A percentile compares a stretch with the other conserved stretches of the same genome.
These are phyloP conservation scores for Epistrophe grossulariae DNA, from an alignment of 2,888 invertebrate genomes.

Conservation along the genomic window DNA sequence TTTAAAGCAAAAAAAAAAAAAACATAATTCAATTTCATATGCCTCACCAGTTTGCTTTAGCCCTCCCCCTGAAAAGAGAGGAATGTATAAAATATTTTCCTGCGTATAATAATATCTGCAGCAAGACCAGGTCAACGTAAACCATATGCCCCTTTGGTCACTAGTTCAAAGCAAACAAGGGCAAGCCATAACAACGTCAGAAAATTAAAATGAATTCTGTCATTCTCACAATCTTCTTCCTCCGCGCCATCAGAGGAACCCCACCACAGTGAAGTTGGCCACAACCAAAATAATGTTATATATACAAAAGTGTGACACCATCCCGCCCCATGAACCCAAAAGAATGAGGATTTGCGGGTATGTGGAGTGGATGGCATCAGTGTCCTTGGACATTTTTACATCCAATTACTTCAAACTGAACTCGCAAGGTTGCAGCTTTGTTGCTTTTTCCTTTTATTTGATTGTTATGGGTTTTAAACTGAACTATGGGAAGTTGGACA, in stretches of 20 bases:
- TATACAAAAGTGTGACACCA: conserved; percentile 19
- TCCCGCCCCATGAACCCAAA: conserved; percentile 6
- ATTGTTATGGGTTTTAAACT: conserved; percentile 8
- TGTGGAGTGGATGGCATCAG: not conserved
- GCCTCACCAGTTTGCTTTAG: not conserved
- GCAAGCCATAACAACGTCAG: conserved; percentile 33
- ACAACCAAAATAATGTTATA: not conserved
- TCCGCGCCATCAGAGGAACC: not conserved
- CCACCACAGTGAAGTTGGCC: not conserved
- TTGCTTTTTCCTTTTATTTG: conserved; percentile 10
- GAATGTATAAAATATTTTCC: conserved; percentile 12
- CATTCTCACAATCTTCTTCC: conserved; percentile 24
- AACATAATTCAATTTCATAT: conserved; percentile 50
- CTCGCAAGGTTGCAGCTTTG: conserved; percentile 66
- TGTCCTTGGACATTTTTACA: conserved; percentile 65
- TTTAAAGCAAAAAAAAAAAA: not conserved
- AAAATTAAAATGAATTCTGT: conserved; percentile 48
- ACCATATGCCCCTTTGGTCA: conserved; percentile 13
- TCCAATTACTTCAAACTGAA: conserved; percentile 70
- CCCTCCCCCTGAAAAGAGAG: not conserved
- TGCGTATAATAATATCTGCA: conserved; percentile 39
- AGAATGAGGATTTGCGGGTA: no score
- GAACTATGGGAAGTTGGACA: conserved; percentile 31
- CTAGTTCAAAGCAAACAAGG: conserved; percentile 32
- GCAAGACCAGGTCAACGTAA: conserved; percentile 12